Percentiles rank a stretch among this genome's conserved stretches.
Conservation (phyloP, 2,797 vertebrate species). For the Chelon labrosus region DNA sequence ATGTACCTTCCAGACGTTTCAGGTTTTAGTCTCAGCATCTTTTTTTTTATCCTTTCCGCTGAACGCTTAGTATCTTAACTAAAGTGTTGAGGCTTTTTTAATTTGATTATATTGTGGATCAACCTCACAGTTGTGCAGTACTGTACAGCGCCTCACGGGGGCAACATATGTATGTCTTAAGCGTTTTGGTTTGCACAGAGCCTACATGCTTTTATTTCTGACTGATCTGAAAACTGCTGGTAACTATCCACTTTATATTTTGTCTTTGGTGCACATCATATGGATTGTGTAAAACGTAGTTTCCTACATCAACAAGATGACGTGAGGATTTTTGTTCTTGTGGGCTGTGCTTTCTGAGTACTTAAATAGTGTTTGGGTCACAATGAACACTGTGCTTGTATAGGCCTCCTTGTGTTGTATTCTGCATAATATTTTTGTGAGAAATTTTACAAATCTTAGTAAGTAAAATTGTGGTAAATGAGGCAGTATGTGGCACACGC, state of each 20-base stretch:
- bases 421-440: too few relatives aligned
- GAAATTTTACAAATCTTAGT: too few relatives aligned
- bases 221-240: background rate
- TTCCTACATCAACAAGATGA: too few relatives aligned
- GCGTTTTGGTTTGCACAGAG: constrained; percentile 2
- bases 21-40: background rate
- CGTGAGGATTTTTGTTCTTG: too few relatives aligned
- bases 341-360: too few relatives aligned
- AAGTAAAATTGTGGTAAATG: too few relatives aligned
- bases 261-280: background rate
- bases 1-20: background rate
- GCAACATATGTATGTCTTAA: constrained; percentile 16
- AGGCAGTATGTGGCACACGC: too few relatives aligned
- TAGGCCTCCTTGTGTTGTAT: too few relatives aligned
- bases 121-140: constrained; percentile 23
- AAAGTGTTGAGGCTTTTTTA: background rate
- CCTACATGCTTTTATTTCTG: too few relatives aligned
- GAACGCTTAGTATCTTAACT: background rate
- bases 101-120: background rate
- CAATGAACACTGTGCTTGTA: too few relatives aligned
- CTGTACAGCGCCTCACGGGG: constrained; percentile 37
- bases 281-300: too few relatives aligned
- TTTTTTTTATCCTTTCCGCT: background rate
- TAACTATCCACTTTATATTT: background rate
- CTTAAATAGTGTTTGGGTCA: too few relatives aligned